phyloP scores from a whole-genome alignment of 2,797 vertebrate genomes.

The Rallus crepitans region DNA sequence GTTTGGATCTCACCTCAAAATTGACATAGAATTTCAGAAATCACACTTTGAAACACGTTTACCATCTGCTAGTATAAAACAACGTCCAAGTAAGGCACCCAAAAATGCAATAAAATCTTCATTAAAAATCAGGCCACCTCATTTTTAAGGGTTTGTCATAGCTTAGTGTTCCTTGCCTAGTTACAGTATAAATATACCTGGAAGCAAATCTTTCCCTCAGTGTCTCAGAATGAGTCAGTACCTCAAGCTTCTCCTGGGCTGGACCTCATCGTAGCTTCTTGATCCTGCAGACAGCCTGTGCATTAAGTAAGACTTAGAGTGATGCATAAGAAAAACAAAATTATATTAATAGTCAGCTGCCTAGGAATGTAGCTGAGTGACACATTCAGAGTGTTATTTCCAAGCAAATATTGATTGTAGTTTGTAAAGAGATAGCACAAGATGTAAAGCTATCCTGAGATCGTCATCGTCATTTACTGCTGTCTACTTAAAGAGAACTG shows the following conservation, averaged over 20 bases:
- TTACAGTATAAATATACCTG: not conserved
- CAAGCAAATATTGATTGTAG: not conserved
- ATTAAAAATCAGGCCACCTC: conserved; percentile 8
- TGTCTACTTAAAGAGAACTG: not conserved
- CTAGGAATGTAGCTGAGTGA: not conserved
- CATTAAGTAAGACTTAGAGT: conserved; percentile 9
- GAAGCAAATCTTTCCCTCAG: conserved; percentile 16
- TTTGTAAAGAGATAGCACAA: conserved; percentile 8
- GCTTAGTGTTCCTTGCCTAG: not conserved
- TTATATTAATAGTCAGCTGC: conserved; percentile 10
- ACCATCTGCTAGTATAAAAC: not conserved
- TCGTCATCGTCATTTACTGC: not conserved
- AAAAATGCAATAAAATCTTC: conserved; percentile 31
- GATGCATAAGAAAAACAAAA: conserved; percentile 11
- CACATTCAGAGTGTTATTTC: not conserved
- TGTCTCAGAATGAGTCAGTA: conserved; percentile 21
- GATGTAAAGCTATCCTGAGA: not conserved
- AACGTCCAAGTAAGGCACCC: not conserved
- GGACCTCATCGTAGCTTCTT: not conserved
- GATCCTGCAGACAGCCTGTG: conserved; percentile 2
- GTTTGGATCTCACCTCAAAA: not conserved
- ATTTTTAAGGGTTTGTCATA: conserved; percentile 29
- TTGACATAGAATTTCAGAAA: not conserved
- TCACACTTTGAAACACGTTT: not conserved
- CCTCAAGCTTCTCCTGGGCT: conserved; percentile 11